Evolutionary conservation across 1,140 invertebrate species (phyloP).

Genomic region (Meloidogyne hapla): DNA sequence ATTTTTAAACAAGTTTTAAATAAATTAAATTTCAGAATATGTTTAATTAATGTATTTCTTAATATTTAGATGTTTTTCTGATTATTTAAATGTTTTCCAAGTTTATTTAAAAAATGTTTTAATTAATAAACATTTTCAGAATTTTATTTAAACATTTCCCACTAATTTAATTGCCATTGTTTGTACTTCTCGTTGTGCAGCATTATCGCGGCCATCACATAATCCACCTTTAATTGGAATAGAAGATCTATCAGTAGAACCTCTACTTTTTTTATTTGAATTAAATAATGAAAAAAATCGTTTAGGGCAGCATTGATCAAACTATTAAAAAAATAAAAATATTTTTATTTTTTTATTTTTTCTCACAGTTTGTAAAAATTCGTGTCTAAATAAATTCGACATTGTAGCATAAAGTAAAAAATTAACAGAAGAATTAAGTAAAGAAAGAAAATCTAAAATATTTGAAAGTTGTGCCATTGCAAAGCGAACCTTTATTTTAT

Average conservation of each 20-base stretch:
- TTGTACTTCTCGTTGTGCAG: background rate
- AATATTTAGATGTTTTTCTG: no score
- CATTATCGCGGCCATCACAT: background rate
- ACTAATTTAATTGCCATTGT: background rate
- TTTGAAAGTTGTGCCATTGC: slow-evolving; percentile 65
- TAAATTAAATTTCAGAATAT: no score
- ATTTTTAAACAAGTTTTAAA: no score
- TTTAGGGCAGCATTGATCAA: slow-evolving; percentile 22
- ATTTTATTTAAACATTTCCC: no score
- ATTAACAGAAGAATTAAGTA: slow-evolving; percentile 65
- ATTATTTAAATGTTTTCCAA: no score
- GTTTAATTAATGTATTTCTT: no score
- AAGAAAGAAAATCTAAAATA: slow-evolving; percentile 65
- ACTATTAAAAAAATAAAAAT: slow-evolving; percentile 20
- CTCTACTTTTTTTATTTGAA: background rate
- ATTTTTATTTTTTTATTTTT: background rate
- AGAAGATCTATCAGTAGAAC: background rate
- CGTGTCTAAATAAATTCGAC: slow-evolving; percentile 55
- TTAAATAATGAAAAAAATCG: slow-evolving; percentile 2
- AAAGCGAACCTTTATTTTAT: slow-evolving; percentile 27
- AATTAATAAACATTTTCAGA: no score
- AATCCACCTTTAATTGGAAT: background rate
- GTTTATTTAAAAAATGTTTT: no score
- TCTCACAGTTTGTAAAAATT: slow-evolving; percentile 44
- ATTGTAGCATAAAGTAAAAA: slow-evolving; percentile 68